A percentile compares a stretch with the other conserved stretches of the same genome.
Evolutionary conservation across 2,797 vertebrate species (phyloP).

Genomic region (Karalla daura): DNA sequence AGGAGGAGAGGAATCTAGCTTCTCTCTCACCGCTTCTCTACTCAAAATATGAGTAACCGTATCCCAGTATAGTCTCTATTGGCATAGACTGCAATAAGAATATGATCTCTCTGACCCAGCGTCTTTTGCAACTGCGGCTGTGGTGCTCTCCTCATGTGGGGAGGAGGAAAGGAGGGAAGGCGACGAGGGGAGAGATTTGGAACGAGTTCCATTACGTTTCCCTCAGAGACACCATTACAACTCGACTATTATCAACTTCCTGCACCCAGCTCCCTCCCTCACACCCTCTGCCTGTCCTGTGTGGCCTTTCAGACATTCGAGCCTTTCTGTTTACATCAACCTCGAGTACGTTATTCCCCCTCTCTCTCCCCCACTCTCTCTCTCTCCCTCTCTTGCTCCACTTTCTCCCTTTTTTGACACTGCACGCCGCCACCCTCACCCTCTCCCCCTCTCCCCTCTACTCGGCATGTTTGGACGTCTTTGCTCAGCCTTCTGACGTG

Average conservation of each 20-base stretch:
- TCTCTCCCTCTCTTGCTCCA: not conserved
- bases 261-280: constrained; percentile 44
- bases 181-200: constrained; percentile 26
- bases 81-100: constrained; percentile 19
- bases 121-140: not conserved
- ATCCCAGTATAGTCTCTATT: too few relatives aligned
- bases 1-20: constrained; percentile 45
- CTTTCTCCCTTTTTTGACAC: not conserved
- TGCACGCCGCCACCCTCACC: not conserved
- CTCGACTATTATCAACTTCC: constrained; percentile 62
- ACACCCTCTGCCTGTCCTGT: constrained; percentile 15
- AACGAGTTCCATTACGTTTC: constrained; percentile 37
- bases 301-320: not conserved
- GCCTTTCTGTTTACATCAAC: constrained; percentile 19
- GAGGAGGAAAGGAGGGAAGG: constrained; percentile 11
- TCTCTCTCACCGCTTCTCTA: constrained; percentile 23
- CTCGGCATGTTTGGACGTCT: constrained; percentile 19
- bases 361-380: not conserved
- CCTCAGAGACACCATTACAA: constrained; percentile 71
- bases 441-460: constrained; percentile 9
- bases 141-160: not conserved
- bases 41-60: too few relatives aligned
- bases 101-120: too few relatives aligned
- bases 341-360: constrained; percentile 11
- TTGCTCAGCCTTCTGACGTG: constrained; percentile 13